Evolutionary conservation across 2,888 invertebrate genomes (phyloP).

Genomic region (Phengaris alcon): DNA sequence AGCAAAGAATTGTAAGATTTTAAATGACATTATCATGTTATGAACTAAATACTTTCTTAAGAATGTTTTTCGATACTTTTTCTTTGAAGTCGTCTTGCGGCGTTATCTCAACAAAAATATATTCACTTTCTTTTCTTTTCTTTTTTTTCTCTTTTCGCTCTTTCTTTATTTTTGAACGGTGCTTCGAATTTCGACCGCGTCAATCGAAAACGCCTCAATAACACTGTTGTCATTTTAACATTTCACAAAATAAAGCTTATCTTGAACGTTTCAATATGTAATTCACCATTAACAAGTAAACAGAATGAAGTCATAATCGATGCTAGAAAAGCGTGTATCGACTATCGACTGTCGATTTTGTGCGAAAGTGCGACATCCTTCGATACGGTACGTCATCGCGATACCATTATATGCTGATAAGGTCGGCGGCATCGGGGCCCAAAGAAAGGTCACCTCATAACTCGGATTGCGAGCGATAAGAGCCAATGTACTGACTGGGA

Average conservation of each 20-base stretch:
- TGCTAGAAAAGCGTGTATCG: too few relatives aligned
- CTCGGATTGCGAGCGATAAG: background rate
- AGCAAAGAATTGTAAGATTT: background rate
- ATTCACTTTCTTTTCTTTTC: background rate
- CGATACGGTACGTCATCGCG: background rate
- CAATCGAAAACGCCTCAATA: too few relatives aligned
- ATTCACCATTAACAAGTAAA: too few relatives aligned
- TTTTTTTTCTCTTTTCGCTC: too few relatives aligned
- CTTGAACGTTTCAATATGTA: too few relatives aligned
- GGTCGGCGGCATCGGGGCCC: background rate
- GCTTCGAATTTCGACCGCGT: background rate
- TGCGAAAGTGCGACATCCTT: background rate
- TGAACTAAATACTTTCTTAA: background rate
- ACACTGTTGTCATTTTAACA: too few relatives aligned
- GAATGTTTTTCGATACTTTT: conserved; percentile 3
- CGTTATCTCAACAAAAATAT: conserved; percentile 7
- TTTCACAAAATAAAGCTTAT: too few relatives aligned
- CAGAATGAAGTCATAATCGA: too few relatives aligned
- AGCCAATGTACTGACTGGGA: background rate
- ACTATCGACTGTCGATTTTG: too few relatives aligned
- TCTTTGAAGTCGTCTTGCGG: background rate
- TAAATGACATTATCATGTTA: background rate
- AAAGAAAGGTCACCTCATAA: conserved; percentile 2
- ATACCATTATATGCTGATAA: background rate
- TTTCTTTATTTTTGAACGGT: background rate